A percentile compares a stretch with the other conserved stretches of the same genome.
Conservation (phyloP, 2,888 invertebrate genomes). For the Epiblema foenella region DNA sequence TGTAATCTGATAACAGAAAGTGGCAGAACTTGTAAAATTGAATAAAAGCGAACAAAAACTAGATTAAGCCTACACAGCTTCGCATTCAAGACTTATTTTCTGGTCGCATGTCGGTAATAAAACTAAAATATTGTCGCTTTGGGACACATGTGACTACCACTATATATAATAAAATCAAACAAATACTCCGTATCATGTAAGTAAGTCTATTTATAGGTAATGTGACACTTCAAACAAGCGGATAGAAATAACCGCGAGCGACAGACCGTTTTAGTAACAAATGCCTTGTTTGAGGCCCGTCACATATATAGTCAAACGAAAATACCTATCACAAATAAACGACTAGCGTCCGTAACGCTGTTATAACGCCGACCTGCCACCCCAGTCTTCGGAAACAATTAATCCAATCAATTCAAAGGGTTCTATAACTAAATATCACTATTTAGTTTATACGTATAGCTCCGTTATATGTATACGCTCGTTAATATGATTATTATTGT, state of each 20-base stretch:
- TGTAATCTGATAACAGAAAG: too few relatives aligned
- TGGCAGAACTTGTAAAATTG: background rate
- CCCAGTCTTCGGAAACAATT: conserved; percentile 42
- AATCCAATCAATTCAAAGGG: conserved; percentile 43
- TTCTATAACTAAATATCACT: conserved; percentile 38
- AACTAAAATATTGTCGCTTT: conserved; percentile 18
- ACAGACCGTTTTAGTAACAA: conserved; percentile 64
- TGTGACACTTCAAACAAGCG: conserved; percentile 63
- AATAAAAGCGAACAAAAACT: background rate
- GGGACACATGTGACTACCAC: conserved; percentile 46
- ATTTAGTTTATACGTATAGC: conserved; percentile 22
- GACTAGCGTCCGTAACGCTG: conserved; percentile 40
- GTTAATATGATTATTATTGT: conserved; percentile 42
- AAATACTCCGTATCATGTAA: conserved; percentile 60
- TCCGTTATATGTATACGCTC: conserved; percentile 18
- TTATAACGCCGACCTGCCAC: conserved; percentile 38
- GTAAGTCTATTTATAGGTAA: conserved; percentile 61
- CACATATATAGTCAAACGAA: conserved; percentile 53
- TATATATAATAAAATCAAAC: conserved; percentile 53
- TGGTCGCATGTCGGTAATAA: background rate
- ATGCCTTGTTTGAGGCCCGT: conserved; percentile 55
- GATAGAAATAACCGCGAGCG: conserved; percentile 64
- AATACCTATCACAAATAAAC: conserved; percentile 51
- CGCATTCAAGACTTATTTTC: background rate
- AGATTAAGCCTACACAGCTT: background rate